A percentile compares a stretch with the other conserved stretches of the same genome.
These are phyloP conservation scores for Tragelaphus buxtoni DNA, from an alignment of 2,113 vertebrate genomes.

Conservation along the genomic window DNA sequence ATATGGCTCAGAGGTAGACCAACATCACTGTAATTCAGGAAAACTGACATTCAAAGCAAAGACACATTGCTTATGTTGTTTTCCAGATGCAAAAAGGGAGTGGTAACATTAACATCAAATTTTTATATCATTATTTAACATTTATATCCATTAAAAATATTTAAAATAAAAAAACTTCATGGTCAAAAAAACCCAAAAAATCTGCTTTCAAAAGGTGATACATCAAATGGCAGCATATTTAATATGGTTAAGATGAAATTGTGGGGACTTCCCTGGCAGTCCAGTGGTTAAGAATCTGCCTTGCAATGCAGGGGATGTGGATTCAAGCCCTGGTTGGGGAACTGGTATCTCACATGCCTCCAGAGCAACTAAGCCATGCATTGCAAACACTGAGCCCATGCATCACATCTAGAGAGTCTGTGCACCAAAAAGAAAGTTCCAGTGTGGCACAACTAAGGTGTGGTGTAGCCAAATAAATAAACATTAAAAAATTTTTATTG, in stretches of 20 bases:
- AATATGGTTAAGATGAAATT: background rate
- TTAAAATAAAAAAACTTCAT: background rate
- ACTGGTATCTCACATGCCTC: background rate
- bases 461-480: background rate
- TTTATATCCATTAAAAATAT: background rate
- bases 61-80: background rate
- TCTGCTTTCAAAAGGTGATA: background rate
- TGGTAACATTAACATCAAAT: background rate
- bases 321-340: background rate
- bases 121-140: background rate
- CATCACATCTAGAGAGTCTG: background rate
- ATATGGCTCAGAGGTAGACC: background rate
- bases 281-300: background rate
- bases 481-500: background rate
- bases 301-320: background rate
- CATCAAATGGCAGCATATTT: background rate
- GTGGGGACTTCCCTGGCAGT: background rate
- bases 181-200: background rate
- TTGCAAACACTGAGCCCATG: background rate
- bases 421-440: background rate
- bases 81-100: background rate
- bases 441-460: accelerated
- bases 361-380: background rate
- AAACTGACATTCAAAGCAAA: background rate
- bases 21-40: background rate